Conservation (phyloP, 53 echinoderm and acorn worm genomes). For the Mesocentrotus franciscanus region DNA sequence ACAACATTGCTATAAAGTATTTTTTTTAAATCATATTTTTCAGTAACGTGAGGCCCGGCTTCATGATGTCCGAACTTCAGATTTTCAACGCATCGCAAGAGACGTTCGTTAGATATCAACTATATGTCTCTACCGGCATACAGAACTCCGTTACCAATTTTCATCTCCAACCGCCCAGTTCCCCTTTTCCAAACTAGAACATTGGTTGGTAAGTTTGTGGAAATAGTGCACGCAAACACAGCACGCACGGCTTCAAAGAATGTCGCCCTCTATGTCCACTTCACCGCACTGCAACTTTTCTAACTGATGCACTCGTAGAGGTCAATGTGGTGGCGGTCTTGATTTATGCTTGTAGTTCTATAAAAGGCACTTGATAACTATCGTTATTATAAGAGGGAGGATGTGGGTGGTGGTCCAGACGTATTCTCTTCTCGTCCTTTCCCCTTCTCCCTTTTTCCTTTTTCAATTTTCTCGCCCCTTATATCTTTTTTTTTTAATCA, state of each 20-base stretch:
- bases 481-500: too few relatives aligned
- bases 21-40: neutral
- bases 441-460: too few relatives aligned
- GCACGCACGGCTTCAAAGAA: neutral
- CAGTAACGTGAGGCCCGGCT: neutral
- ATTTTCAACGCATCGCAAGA: neutral
- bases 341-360: neutral
- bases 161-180: neutral
- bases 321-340: too few relatives aligned
- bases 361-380: neutral
- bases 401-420: too few relatives aligned
- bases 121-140: neutral
- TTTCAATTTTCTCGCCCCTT: too few relatives aligned
- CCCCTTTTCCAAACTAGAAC: neutral
- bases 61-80: conserved; percentile 14
- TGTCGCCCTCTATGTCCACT: neutral
- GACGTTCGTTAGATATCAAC: neutral
- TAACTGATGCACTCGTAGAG: neutral
- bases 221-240: neutral
- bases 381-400: too few relatives aligned
- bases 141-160: neutral
- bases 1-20: neutral
- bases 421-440: too few relatives aligned
- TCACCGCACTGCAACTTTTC: neutral
- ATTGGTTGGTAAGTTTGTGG: conserved; percentile 30